phyloP scores from a whole-genome alignment of 2,797 vertebrate genomes.

The Macrochelys suwanniensis region DNA sequence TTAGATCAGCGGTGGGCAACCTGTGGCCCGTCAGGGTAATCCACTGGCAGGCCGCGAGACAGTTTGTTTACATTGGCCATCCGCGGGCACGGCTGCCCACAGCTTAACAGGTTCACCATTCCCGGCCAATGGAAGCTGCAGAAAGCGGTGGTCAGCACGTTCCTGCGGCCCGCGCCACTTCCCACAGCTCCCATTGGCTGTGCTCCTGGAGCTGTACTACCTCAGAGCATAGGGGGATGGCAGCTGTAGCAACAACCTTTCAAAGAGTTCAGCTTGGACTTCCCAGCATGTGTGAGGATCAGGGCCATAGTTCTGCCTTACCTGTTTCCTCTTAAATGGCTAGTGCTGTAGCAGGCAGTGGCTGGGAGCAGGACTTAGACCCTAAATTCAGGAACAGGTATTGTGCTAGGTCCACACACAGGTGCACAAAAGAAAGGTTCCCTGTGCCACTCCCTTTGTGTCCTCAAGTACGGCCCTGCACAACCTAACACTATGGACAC shows the following conservation, averaged over 20 bases:
- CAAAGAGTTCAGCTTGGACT: background rate
- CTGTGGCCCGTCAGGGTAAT: too few species aligned
- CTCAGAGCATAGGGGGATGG: background rate
- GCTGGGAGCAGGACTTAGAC: background rate
- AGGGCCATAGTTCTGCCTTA: background rate
- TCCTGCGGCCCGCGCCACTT: too few species aligned
- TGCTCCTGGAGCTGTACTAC: background rate
- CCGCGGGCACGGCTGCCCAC: too few species aligned
- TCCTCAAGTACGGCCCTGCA: background rate
- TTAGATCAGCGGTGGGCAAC: background rate
- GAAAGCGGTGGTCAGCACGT: too few species aligned
- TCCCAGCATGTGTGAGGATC: background rate
- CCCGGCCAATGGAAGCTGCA: too few species aligned
- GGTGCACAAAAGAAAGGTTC: background rate
- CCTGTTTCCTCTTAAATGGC: rapidly evolving
- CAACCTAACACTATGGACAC: background rate
- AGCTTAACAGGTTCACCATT: too few species aligned
- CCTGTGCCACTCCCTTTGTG: background rate
- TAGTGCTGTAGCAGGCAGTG: rapidly evolving
- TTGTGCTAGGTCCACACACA: background rate
- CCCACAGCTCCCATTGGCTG: background rate
- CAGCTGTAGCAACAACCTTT: background rate
- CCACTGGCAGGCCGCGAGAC: too few species aligned
- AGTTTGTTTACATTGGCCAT: too few species aligned
- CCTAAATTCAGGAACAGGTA: background rate